These are phyloP conservation scores for Drosophila subsilvestris DNA, from an alignment of 2,888 invertebrate genomes.

Conservation along the genomic window DNA sequence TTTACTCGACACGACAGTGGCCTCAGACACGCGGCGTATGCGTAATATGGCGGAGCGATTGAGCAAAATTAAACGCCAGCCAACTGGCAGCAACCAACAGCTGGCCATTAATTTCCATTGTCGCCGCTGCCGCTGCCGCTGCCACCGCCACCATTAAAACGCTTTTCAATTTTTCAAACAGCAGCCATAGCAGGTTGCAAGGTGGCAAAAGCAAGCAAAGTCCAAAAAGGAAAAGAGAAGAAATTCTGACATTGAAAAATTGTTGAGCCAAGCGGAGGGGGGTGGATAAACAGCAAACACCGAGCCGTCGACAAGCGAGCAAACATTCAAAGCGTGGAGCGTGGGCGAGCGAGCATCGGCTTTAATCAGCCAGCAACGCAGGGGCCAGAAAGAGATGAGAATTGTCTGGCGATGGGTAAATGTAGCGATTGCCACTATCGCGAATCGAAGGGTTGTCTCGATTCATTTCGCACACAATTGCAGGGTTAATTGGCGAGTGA, in stretches of 20 bases:
- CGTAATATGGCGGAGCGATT: conserved; percentile 37
- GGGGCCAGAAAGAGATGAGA: neutral
- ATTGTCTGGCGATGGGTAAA: conserved; percentile 14
- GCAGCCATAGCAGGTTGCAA: conserved; percentile 33
- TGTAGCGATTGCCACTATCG: conserved; percentile 7
- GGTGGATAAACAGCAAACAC: conserved; percentile 49
- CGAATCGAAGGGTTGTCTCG: conserved; percentile 6
- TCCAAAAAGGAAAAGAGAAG: neutral
- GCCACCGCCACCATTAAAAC: conserved; percentile 65
- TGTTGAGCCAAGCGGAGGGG: conserved; percentile 52
- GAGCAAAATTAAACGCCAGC: conserved; percentile 44
- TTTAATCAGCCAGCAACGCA: conserved; percentile 18
- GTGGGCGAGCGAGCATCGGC: conserved; percentile 1
- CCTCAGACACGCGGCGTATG: conserved; percentile 37
- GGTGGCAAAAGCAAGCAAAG: conserved; percentile 18
- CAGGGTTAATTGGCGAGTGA: conserved; percentile 3
- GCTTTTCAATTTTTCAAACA: conserved; percentile 74
- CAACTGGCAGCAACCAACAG: conserved; percentile 54
- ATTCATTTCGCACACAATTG: conserved; percentile 13
- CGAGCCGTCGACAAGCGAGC: conserved; percentile 19
- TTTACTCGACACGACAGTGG: conserved; percentile 13
- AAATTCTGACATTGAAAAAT: conserved; percentile 77
- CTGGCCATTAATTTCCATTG: conserved; percentile 75
- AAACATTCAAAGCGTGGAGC: conserved; percentile 28
- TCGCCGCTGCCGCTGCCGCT: neutral